Percentiles rank a stretch among this genome's conserved stretches.
Evolutionary conservation across 2,888 invertebrate species (phyloP).

Genomic region (Polyploca ridens): DNA sequence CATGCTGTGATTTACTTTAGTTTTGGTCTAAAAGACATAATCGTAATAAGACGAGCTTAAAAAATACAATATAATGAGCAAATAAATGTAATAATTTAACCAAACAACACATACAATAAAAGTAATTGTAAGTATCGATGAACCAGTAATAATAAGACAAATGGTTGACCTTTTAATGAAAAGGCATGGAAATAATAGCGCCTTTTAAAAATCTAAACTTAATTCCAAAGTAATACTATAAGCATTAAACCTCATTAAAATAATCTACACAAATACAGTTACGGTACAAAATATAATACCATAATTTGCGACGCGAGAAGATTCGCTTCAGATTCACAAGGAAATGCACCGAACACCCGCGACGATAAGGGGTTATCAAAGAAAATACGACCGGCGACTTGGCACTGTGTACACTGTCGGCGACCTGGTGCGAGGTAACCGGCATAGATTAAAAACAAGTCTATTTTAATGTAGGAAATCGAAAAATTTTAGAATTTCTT

Average conservation of each 20-base stretch:
- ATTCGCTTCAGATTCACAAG: constrained; percentile 34
- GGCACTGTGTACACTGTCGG: constrained; percentile 22
- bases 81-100: too few species aligned
- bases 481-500: too few species aligned
- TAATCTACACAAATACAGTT: constrained; percentile 9
- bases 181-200: too few species aligned
- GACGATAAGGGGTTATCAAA: constrained; percentile 67
- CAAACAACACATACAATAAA: too few species aligned
- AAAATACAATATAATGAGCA: too few species aligned
- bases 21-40: too few species aligned
- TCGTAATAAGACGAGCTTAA: too few species aligned
- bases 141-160: too few species aligned
- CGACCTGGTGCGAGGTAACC: constrained; percentile 12
- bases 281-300: constrained; percentile 5
- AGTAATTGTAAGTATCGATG: too few species aligned
- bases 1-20: constrained; percentile 23
- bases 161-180: too few species aligned
- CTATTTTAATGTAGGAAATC: too few species aligned
- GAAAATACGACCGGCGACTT: constrained; percentile 49
- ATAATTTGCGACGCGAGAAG: constrained; percentile 16
- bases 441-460: neutral
- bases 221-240: neutral
- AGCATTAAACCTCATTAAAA: neutral
- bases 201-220: neutral
- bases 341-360: constrained; percentile 46